phyloP scores from a whole-genome alignment of 2,113 vertebrate genomes.

The Lophura nycthemera region DNA sequence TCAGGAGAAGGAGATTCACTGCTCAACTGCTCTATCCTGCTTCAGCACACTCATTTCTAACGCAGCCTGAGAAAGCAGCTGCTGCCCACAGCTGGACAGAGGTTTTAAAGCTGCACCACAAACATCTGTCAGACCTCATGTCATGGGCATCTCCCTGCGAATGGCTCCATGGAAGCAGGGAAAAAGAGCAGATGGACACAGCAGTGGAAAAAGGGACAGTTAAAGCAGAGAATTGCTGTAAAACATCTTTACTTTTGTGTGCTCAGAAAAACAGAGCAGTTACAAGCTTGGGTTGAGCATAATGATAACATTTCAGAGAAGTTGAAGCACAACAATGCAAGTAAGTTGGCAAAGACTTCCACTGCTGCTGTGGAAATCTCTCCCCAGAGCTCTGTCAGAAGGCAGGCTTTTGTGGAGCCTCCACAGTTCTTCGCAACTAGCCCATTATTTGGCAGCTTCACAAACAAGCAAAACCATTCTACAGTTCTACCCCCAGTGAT shows the following conservation, averaged over 20 bases:
- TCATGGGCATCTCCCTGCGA: too few species aligned
- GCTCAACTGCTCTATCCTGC: too few species aligned
- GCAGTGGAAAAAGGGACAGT: background rate
- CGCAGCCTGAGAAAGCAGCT: too few species aligned
- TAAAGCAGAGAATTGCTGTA: background rate
- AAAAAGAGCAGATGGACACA: background rate
- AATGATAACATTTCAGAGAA: background rate
- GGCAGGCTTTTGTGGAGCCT: background rate
- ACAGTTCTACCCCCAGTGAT: background rate
- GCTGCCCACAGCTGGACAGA: too few species aligned
- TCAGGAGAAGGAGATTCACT: too few species aligned
- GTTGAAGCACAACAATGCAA: background rate
- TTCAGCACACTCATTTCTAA: too few species aligned
- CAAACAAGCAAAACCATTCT: background rate
- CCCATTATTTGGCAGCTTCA: background rate
- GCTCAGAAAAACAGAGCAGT: background rate
- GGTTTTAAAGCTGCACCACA: too few species aligned
- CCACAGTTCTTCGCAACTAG: rapidly evolving
- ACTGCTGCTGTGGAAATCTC: background rate
- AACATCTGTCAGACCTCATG: too few species aligned
- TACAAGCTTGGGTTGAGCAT: background rate
- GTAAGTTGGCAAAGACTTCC: background rate
- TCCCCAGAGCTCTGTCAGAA: background rate
- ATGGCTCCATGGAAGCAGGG: background rate
- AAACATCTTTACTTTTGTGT: background rate